Conservation (phyloP, 1,140 invertebrate species). For the Lasaia peninsularis region DNA sequence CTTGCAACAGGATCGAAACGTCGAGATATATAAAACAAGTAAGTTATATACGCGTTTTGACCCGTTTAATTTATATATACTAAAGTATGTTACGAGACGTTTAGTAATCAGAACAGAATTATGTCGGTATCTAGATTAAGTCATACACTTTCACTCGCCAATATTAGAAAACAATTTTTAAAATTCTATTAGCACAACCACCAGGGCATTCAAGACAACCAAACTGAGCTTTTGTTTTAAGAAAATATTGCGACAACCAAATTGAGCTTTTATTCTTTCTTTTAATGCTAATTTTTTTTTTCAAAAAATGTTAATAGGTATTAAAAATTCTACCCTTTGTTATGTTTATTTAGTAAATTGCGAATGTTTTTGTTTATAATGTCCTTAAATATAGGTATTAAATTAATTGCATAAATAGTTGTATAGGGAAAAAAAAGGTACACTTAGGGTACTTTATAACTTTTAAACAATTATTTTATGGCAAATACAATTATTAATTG, state of each 20-base stretch:
- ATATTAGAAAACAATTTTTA: neutral
- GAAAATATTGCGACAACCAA: conserved; percentile 3
- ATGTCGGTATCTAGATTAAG: neutral
- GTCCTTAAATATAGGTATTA: too few species aligned
- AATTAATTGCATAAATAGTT: too few species aligned
- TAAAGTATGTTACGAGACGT: too few species aligned
- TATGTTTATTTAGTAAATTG: neutral
- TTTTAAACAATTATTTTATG: neutral
- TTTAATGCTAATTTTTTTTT: neutral
- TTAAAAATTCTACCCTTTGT: too few species aligned
- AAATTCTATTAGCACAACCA: conserved; percentile 3
- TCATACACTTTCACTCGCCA: neutral
- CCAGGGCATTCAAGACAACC: conserved; percentile 6
- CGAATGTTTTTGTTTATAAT: too few species aligned
- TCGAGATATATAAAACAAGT: too few species aligned
- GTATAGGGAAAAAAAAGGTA: neutral
- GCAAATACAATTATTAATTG: conserved; percentile 14
- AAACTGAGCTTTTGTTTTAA: conserved; percentile 8
- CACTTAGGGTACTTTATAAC: neutral
- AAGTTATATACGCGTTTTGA: too few species aligned
- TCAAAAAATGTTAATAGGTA: too few species aligned
- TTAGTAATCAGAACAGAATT: too few species aligned
- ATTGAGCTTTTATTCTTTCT: conserved; percentile 2
- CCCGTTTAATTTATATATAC: too few species aligned
- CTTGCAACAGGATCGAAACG: too few species aligned